Conservation (phyloP, 2,888 invertebrate genomes). For the Sympetrum striolatum region DNA sequence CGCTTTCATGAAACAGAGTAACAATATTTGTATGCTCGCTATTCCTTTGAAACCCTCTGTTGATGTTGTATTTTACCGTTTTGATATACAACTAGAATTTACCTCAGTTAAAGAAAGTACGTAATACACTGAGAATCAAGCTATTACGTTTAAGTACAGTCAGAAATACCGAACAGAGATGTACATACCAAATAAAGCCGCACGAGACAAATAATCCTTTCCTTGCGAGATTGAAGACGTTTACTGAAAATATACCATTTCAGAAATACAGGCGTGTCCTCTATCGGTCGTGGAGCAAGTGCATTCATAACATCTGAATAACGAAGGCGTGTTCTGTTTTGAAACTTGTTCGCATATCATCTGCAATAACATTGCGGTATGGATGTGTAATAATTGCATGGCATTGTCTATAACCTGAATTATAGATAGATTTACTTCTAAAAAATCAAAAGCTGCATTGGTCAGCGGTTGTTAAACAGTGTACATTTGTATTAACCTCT, state of each 20-base stretch:
- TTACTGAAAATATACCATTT: neutral
- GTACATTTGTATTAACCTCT: no score
- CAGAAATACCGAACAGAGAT: neutral
- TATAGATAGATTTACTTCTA: no score
- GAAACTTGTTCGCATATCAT: no score
- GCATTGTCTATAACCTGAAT: no score
- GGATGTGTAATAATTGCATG: no score
- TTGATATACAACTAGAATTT: neutral
- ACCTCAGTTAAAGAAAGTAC: neutral
- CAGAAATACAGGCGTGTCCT: constrained; percentile 17
- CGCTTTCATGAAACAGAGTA: neutral
- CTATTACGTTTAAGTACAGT: neutral
- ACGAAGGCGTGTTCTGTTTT: no score
- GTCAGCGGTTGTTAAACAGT: no score
- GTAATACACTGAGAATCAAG: neutral
- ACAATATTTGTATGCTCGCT: neutral
- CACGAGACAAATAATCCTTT: neutral
- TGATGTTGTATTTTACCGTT: neutral
- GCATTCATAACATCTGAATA: no score
- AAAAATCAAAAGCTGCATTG: no score
- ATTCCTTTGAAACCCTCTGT: neutral
- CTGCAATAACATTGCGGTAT: no score
- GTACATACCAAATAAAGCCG: constrained; percentile 3
- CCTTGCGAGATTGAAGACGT: neutral
- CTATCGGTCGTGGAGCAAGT: constrained; percentile 7